Percentiles rank a stretch among this genome's conserved stretches.
phyloP scores from a whole-genome alignment of 2,113 vertebrate genomes.

The Suncus etruscus region DNA sequence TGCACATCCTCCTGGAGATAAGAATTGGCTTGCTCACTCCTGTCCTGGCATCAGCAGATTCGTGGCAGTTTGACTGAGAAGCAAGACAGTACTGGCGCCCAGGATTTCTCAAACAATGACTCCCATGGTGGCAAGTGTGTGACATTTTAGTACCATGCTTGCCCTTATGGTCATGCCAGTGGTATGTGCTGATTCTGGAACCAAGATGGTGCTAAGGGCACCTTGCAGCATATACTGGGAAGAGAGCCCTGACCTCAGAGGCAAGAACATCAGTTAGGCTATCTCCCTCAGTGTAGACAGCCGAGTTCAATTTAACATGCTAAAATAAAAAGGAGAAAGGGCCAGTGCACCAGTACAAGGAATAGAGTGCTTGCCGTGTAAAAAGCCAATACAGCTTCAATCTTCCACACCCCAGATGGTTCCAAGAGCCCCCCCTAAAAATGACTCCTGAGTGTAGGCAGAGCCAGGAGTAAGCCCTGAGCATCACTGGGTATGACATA shows the following conservation, averaged over 20 bases:
- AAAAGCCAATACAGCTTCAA: too few relatives aligned
- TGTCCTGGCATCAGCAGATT: too few relatives aligned
- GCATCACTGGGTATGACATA: too few relatives aligned
- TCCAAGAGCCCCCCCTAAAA: too few relatives aligned
- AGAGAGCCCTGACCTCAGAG: not conserved
- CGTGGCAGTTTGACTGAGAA: not conserved
- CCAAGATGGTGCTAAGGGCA: not conserved
- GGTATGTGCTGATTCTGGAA: not conserved
- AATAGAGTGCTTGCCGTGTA: too few relatives aligned
- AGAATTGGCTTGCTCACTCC: too few relatives aligned
- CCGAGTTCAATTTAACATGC: not conserved
- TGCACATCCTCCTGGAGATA: too few relatives aligned
- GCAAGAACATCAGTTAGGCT: not conserved
- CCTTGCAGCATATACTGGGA: too few relatives aligned
- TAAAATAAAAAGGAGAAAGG: not conserved
- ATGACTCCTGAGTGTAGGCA: too few relatives aligned
- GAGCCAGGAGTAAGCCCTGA: too few relatives aligned
- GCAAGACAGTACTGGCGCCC: fast-evolving
- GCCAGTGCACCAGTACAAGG: too few relatives aligned
- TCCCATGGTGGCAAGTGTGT: not conserved
- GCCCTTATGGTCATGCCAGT: fast-evolving
- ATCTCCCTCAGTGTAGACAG: not conserved
- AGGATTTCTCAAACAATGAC: not conserved
- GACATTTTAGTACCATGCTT: fast-evolving
- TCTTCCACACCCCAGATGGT: too few relatives aligned